Evolutionary conservation across 2,797 vertebrate species (phyloP), one percentile per base, ranked within the genome.

Genomic region (Gallinago nigripennis): DNA sequence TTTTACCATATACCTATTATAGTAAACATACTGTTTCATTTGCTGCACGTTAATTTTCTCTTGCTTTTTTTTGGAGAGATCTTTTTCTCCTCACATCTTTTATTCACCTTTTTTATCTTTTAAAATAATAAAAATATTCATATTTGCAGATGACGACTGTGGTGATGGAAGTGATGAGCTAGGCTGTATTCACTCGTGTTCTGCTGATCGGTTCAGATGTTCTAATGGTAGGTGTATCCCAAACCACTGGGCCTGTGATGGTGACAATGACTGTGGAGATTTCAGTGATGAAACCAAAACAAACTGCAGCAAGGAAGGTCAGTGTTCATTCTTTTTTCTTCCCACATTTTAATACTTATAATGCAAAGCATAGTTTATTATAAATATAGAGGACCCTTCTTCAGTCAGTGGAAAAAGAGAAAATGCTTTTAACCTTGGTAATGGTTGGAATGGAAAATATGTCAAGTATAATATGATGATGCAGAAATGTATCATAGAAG

Each of bases 201-300:
- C 98, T 81, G 98, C 98, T 56, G 96, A 97, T 30, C 99, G 99
- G 91, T 99, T 99, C 98, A 98, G 98, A 88, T 99, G 99, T 90
- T 97, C 96, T 31, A 99, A 97, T 21, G 99, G 99, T 14, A 98
- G 99, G 71, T 99, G 99, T 33, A 99, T 99, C 90, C 99, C 99
- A 2, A 98, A 98, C 11, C 98, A 99, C 37, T 99, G 99, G 99
- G 98, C 98, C 2, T 99, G 99, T 56, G 99, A 99, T 66, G 99
- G 99, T 3, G 99, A 99, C 96, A 99, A 99, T 14, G 99, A 99
- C 98, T 99, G 99, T 27, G 99, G 99, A 4, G 99, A 99, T 95
- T 99, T 98, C 97, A 99, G 99, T 68, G 99, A 99, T 48, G 99
- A 99, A 97, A 94, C 82, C 37, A 97, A 98, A 95, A 87, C 95